Evolutionary conservation across 2,113 vertebrate genomes (phyloP).

Genomic region (Bubo bubo): DNA sequence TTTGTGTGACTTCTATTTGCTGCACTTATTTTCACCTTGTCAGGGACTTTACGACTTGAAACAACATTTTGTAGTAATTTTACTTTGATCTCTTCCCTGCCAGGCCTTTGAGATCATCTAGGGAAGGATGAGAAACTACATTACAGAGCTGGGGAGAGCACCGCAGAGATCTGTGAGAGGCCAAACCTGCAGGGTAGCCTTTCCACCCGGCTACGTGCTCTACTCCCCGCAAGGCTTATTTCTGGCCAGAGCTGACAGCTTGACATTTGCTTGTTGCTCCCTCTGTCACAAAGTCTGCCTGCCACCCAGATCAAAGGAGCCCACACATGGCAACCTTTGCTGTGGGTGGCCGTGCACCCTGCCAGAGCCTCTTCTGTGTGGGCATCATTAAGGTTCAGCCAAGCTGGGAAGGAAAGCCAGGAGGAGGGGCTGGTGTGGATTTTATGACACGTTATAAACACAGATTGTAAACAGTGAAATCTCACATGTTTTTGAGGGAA

Average conservation of each 20-base stretch:
- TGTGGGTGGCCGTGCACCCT: background rate
- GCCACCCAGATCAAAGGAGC: background rate
- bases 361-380: background rate
- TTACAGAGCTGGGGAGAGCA: background rate
- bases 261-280: background rate
- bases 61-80: background rate
- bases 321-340: background rate
- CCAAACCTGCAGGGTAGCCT: background rate
- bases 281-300: background rate
- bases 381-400: background rate
- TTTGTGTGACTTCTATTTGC: background rate
- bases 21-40: background rate
- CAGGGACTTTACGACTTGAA: background rate
- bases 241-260: background rate
- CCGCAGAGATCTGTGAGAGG: background rate
- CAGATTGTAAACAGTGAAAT: background rate
- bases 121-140: background rate
- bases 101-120: background rate
- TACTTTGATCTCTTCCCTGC: background rate
- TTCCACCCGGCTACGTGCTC: accelerated
- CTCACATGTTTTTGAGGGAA: background rate
- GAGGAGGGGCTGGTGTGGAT: background rate
- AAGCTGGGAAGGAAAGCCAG: background rate
- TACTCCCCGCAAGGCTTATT: background rate
- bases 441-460: background rate